Conservation (phyloP, 1,140 invertebrate genomes). For the Coelopa frigida region DNA sequence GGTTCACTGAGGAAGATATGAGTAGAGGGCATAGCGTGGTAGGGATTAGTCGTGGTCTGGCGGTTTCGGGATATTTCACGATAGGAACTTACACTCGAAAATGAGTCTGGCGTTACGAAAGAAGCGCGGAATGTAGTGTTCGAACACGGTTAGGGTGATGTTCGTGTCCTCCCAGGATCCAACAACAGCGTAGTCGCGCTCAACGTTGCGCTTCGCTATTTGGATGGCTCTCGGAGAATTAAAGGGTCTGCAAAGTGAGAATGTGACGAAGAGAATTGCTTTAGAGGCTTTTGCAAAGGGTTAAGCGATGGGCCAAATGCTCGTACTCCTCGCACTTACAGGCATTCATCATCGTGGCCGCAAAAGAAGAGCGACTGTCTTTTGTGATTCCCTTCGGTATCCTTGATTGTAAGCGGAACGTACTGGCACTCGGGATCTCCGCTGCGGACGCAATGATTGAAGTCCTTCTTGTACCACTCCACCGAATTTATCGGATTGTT, state of each 20-base stretch:
- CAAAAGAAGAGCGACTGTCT: constrained; percentile 81
- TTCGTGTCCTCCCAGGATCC: constrained; percentile 81
- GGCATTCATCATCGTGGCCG: constrained; percentile 75
- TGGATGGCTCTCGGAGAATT: constrained; percentile 71
- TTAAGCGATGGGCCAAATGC: not conserved
- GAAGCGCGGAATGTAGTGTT: constrained; percentile 75
- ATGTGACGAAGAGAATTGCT: constrained; percentile 25
- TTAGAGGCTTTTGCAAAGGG: not conserved
- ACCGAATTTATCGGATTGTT: constrained; percentile 72
- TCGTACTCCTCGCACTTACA: constrained; percentile 51
- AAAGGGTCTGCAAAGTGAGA: constrained; percentile 68
- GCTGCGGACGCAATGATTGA: constrained; percentile 74
- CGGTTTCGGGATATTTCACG: not conserved
- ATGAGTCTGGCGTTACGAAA: constrained; percentile 61
- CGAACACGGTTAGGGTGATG: constrained; percentile 70
- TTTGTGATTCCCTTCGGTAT: constrained; percentile 70
- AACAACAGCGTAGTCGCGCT: constrained; percentile 77
- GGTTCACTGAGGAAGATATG: constrained; percentile 23
- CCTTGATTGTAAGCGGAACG: constrained; percentile 64
- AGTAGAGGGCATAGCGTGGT: not conserved
- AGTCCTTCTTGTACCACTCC: constrained; percentile 81
- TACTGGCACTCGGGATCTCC: constrained; percentile 79
- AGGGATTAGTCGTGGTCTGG: too few species aligned
- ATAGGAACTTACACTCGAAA: constrained; percentile 25
- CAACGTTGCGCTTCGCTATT: constrained; percentile 72